phyloP scores from a whole-genome alignment of 2,797 vertebrate species.

The Peromyscus melanophrys region DNA sequence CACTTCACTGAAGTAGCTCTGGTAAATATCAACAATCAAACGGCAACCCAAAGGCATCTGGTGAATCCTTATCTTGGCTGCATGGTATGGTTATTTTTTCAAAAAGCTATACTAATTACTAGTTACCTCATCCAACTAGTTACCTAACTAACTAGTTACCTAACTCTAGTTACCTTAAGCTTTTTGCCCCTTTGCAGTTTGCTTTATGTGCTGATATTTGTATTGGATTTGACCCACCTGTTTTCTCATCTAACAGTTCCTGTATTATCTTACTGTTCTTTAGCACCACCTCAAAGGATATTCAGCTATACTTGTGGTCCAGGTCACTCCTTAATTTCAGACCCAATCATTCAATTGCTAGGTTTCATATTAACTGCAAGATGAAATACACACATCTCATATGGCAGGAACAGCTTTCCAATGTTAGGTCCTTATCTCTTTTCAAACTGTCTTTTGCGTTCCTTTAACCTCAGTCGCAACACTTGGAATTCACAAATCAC shows the following conservation, averaged over 20 bases:
- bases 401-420: background rate
- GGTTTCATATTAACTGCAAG: conserved; percentile 8
- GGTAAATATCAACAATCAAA: background rate
- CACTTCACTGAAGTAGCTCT: background rate
- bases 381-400: background rate
- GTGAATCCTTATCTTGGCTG: background rate
- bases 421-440: background rate
- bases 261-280: background rate
- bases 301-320: background rate
- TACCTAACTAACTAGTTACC: too few species aligned
- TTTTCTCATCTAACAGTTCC: conserved; percentile 18
- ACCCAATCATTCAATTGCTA: background rate
- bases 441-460: conserved; percentile 6
- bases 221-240: background rate
- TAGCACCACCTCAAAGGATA: background rate
- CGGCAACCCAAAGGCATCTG: background rate
- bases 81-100: background rate
- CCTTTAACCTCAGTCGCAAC: background rate
- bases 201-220: background rate
- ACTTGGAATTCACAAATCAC: conserved; percentile 3
- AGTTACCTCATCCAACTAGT: too few species aligned
- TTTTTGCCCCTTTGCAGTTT: background rate
- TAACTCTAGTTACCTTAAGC: background rate
- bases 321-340: conserved; percentile 29
- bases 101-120: background rate